A percentile compares a stretch with the other conserved stretches of the same genome.
Evolutionary conservation across 2,888 invertebrate species (phyloP).

Genomic region (Macrosoma leucophasiata): DNA sequence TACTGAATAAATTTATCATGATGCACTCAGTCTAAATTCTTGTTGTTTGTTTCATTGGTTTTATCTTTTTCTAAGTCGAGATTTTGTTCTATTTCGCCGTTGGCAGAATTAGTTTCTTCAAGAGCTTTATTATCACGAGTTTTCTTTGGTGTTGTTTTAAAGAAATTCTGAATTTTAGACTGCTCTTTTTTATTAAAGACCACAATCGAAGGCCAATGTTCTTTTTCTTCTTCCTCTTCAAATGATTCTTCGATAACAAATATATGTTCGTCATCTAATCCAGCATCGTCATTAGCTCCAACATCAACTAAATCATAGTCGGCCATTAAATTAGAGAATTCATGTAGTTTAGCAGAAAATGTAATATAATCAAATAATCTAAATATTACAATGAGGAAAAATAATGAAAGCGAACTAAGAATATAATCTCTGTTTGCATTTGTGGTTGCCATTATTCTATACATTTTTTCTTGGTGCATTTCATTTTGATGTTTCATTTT

Average conservation of each 20-base stretch:
- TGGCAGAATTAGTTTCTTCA: background rate
- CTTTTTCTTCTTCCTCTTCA: constrained; percentile 21
- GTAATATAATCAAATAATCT: constrained; percentile 46
- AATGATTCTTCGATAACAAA: constrained; percentile 24
- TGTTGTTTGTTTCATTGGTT: constrained; percentile 6
- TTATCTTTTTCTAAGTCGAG: constrained; percentile 6
- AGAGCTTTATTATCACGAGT: background rate
- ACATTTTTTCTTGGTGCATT: constrained; percentile 36
- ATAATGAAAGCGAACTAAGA: constrained; percentile 48
- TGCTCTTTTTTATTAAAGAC: constrained; percentile 37
- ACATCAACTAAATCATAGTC: constrained; percentile 48
- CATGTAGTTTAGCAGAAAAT: constrained; percentile 54
- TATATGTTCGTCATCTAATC: constrained; percentile 16
- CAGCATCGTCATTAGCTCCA: constrained; percentile 26
- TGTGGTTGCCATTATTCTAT: constrained; percentile 38
- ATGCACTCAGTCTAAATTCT: constrained; percentile 10
- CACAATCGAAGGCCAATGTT: constrained; percentile 40
- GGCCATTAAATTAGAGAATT: constrained; percentile 51
- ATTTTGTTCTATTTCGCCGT: constrained; percentile 4
- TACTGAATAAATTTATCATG: constrained; percentile 47
- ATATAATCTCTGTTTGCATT: constrained; percentile 51
- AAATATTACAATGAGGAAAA: constrained; percentile 42
- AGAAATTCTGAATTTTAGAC: constrained; percentile 32
- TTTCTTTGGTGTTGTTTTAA: constrained; percentile 29
- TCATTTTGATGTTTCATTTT: constrained; percentile 15